Conservation (phyloP, 2,888 invertebrate species). For the Stramonita haemastoma region DNA sequence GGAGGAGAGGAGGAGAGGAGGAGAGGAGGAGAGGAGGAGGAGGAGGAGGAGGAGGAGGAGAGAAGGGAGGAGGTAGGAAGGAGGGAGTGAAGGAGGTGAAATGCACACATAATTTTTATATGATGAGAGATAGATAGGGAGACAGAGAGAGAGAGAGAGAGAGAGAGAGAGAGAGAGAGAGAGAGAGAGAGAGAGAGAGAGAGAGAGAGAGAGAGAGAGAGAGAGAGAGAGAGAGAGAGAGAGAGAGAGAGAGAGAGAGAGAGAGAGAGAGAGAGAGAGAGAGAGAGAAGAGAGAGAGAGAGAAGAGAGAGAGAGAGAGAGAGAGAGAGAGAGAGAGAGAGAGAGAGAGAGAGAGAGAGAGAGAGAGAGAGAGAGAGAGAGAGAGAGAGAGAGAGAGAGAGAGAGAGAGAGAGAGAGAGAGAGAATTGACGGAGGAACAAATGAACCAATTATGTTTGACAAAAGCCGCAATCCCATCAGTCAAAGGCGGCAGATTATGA, state of each 20-base stretch:
- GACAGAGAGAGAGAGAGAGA: neutral
- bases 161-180: too few relatives aligned
- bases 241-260: slow-evolving; percentile 17
- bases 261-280: slow-evolving; percentile 17
- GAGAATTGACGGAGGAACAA: neutral
- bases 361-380: slow-evolving; percentile 16
- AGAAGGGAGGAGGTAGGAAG: neutral
- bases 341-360: slow-evolving; percentile 22
- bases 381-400: slow-evolving; percentile 8
- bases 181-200: too few relatives aligned
- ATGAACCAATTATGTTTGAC: neutral
- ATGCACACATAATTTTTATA: too few relatives aligned
- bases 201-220: neutral
- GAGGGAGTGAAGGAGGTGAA: too few relatives aligned
- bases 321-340: slow-evolving; percentile 18
- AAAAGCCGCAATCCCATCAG: too few relatives aligned
- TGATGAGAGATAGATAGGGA: neutral
- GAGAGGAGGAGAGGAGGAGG: neutral
- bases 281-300: neutral
- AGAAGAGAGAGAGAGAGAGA: neutral
- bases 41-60: neutral
- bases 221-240: slow-evolving; percentile 43
- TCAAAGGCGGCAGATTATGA: neutral
- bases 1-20: neutral
- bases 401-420: neutral